A percentile compares a stretch with the other conserved stretches of the same genome.
Evolutionary conservation across 2,113 vertebrate genomes (phyloP).

Genomic region (Ictalurus furcatus): DNA sequence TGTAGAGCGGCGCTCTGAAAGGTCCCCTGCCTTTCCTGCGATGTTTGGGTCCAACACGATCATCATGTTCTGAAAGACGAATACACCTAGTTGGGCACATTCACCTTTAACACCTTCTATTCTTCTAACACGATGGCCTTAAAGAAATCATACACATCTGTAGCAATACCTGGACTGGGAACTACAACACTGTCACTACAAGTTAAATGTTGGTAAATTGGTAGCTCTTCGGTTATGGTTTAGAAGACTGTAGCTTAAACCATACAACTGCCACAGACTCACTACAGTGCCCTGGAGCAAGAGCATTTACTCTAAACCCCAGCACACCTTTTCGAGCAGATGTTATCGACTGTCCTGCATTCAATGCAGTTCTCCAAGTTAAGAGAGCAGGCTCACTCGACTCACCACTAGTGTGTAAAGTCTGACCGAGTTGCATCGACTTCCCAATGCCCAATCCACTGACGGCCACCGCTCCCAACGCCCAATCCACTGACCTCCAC

Average conservation of each 20-base stretch:
- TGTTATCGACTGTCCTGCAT: not conserved
- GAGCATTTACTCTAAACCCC: not conserved
- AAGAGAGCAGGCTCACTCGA: not conserved
- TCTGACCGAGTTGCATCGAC: not conserved
- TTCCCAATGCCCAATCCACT: not conserved
- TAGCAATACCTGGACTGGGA: not conserved
- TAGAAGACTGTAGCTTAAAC: not conserved
- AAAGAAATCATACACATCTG: not conserved
- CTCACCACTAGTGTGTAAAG: not conserved
- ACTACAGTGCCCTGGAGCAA: not conserved
- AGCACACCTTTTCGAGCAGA: not conserved
- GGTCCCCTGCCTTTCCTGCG: constrained; percentile 55
- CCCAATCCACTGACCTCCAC: too few species aligned
- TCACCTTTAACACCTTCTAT: not conserved
- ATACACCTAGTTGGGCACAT: not conserved
- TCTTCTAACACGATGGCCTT: not conserved
- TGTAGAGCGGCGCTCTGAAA: constrained; percentile 57
- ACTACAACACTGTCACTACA: not conserved
- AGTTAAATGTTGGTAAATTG: not conserved
- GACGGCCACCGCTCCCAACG: too few species aligned
- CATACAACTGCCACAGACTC: not conserved
- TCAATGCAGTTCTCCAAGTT: not conserved
- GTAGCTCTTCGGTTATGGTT: not conserved
- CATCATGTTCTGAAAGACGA: constrained; percentile 54
- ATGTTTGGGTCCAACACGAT: constrained; percentile 54